phyloP scores from a whole-genome alignment of 2,113 vertebrate species.

The Amazona vittata region DNA sequence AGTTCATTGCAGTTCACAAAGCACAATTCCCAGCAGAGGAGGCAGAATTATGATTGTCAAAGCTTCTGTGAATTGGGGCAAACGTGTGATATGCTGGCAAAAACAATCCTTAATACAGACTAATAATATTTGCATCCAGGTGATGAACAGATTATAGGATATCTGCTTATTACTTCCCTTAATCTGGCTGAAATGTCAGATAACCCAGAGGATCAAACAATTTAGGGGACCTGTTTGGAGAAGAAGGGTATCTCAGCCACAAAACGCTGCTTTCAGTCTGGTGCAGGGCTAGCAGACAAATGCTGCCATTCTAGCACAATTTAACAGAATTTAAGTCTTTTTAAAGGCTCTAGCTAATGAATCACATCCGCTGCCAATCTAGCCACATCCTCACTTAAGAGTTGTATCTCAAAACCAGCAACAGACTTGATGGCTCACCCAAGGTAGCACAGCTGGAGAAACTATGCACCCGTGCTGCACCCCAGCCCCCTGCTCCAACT shows the following conservation, averaged over 20 bases:
- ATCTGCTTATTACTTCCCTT: not conserved
- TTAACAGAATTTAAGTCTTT: not conserved
- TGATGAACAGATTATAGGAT: not conserved
- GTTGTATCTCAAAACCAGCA: not conserved
- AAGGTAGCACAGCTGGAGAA: not conserved
- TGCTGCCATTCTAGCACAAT: not conserved
- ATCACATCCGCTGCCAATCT: not conserved
- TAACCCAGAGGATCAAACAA: not conserved
- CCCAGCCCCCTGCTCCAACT: not conserved
- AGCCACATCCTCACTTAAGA: not conserved
- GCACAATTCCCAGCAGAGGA: constrained; percentile 43
- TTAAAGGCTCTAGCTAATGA: not conserved
- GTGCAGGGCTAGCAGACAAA: not conserved
- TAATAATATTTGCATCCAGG: not conserved
- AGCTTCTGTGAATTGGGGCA: not conserved
- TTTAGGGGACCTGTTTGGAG: not conserved
- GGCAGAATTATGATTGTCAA: constrained; percentile 17
- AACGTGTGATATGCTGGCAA: not conserved
- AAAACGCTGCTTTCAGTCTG: not conserved
- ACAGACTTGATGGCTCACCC: not conserved
- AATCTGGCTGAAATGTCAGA: not conserved
- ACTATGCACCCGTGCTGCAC: rapidly evolving
- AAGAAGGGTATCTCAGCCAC: rapidly evolving
- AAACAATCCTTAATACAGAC: not conserved
- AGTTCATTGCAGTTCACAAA: constrained; percentile 41